Conservation (phyloP, 2,113 vertebrate genomes). For the Bostrychus sinensis region DNA sequence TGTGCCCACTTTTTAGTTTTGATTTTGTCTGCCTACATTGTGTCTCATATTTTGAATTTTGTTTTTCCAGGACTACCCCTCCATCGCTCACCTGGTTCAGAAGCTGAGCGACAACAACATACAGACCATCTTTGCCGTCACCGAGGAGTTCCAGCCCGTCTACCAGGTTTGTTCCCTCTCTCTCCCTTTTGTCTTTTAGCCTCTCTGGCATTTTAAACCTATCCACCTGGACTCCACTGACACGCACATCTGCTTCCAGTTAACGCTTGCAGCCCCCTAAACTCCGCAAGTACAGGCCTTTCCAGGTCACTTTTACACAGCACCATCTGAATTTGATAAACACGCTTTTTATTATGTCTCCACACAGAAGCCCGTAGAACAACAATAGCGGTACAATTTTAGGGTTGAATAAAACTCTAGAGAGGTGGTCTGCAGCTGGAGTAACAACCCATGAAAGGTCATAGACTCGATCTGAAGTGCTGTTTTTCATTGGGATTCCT, state of each 20-base stretch:
- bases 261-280: constrained; percentile 16
- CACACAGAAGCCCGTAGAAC: constrained; percentile 22
- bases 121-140: constrained; percentile 98
- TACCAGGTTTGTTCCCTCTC: constrained; percentile 85
- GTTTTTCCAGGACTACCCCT: constrained; percentile 91
- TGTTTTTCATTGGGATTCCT: background rate
- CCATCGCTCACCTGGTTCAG: constrained; percentile 97
- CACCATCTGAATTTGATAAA: constrained; percentile 25
- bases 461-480: background rate
- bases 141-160: constrained; percentile 94
- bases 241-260: constrained; percentile 32
- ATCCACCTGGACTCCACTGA: constrained; percentile 8
- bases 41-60: background rate
- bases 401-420: background rate
- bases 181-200: background rate
- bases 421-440: background rate
- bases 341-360: constrained; percentile 7
- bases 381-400: constrained; percentile 3
- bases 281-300: background rate
- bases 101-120: constrained; percentile 99
- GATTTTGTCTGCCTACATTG: no score
- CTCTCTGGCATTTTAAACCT: constrained; percentile 7
- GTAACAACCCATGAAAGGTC: background rate
- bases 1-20: no score
- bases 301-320: background rate